These are phyloP conservation scores for Eretmodus cyanostictus DNA, from an alignment of 2,113 vertebrate genomes.

Conservation along the genomic window DNA sequence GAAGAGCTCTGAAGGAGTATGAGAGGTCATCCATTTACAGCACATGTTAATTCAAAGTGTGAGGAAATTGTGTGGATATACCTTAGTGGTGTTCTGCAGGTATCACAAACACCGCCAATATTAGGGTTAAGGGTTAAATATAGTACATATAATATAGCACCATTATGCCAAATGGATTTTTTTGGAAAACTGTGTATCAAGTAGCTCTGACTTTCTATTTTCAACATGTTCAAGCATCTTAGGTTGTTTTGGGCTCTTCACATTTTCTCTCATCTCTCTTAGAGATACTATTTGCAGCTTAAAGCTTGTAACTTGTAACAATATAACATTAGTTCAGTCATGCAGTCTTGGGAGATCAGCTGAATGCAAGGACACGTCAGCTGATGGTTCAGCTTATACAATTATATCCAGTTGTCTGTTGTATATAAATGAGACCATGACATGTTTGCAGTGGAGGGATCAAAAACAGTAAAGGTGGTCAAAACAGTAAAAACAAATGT, in stretches of 20 bases:
- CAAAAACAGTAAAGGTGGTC: not conserved
- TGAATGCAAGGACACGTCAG: not conserved
- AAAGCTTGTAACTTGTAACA: not conserved
- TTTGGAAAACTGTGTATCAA: not conserved
- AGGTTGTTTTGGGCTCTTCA: not conserved
- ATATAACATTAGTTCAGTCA: not conserved
- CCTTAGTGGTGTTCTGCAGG: not conserved
- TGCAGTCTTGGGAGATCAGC: not conserved
- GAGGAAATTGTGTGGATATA: not conserved
- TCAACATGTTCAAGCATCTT: not conserved
- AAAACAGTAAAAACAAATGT: not conserved
- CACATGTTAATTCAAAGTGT: not conserved
- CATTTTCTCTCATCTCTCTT: not conserved
- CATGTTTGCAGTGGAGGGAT: not conserved
- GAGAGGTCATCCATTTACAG: constrained; percentile 2
- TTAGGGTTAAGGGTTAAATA: not conserved
- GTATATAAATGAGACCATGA: not conserved
- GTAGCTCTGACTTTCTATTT: not conserved
- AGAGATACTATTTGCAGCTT: not conserved
- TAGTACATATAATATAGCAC: not conserved
- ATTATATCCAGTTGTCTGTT: not conserved
- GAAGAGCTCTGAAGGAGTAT: not conserved
- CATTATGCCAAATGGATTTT: not conserved
- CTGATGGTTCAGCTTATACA: not conserved
- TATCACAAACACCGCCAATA: not conserved